Conservation (phyloP, 1,140 invertebrate genomes). For the Drosophila kurseongensis region DNA sequence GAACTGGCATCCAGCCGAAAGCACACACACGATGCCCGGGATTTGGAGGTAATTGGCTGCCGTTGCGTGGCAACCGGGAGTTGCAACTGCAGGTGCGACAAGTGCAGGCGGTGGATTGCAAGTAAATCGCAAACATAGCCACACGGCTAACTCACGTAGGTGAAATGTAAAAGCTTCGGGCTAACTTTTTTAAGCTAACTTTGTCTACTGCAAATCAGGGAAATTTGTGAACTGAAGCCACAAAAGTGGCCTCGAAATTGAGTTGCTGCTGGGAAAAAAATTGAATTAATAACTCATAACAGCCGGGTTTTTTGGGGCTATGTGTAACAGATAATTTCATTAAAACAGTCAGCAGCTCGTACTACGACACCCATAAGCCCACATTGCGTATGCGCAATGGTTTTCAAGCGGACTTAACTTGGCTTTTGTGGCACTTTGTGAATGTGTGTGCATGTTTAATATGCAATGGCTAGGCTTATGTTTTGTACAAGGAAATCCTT, state of each 20-base stretch:
- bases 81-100: slow-evolving; percentile 30
- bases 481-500: slow-evolving; percentile 72
- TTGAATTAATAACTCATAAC: slow-evolving; percentile 33
- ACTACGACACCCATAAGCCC: not conserved
- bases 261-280: slow-evolving; percentile 20
- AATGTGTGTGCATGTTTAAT: slow-evolving; percentile 50
- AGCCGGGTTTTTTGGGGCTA: slow-evolving; percentile 19
- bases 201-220: slow-evolving; percentile 20
- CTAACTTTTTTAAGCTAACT: slow-evolving; percentile 19
- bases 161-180: not conserved
- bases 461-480: slow-evolving; percentile 55
- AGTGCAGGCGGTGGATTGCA: slow-evolving; percentile 48
- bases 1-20: slow-evolving; percentile 46
- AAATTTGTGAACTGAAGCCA: slow-evolving; percentile 2
- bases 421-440: slow-evolving; percentile 28
- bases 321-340: slow-evolving; percentile 40
- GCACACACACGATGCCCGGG: slow-evolving; percentile 27
- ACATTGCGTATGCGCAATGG: slow-evolving; percentile 57
- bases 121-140: slow-evolving; percentile 8
- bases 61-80: slow-evolving; percentile 45
- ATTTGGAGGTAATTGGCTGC: slow-evolving; percentile 67
- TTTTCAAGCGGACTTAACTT: slow-evolving; percentile 22
- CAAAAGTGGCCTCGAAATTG: slow-evolving; percentile 26
- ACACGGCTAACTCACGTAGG: slow-evolving; percentile 9
- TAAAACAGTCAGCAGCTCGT: slow-evolving; percentile 25